phyloP scores from a whole-genome alignment of 2,888 invertebrate species.

The Cheilosia soror region DNA sequence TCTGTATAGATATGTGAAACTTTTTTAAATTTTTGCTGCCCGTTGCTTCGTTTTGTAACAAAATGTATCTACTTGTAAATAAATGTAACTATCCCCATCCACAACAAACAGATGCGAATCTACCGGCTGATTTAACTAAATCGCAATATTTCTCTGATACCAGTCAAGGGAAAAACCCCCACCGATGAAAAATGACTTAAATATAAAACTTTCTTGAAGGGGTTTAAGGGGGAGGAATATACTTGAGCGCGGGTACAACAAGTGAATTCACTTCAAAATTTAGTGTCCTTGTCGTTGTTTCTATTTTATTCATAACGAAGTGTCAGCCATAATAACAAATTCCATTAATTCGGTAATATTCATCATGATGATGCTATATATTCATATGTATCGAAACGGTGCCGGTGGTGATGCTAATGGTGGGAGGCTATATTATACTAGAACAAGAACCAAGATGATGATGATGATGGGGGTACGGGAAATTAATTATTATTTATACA shows the following conservation, averaged over 20 bases:
- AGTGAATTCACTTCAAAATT: constrained; percentile 70
- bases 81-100: neutral
- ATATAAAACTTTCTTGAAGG: constrained; percentile 48
- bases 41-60: no score
- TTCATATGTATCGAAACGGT: constrained; percentile 8
- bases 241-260: constrained; percentile 46
- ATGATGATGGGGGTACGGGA: constrained; percentile 72
- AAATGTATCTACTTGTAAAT: neutral
- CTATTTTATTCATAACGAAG: constrained; percentile 76
- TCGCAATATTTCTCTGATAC: neutral
- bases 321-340: constrained; percentile 77
- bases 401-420: neutral
- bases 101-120: neutral
- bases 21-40: no score
- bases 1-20: no score
- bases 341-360: constrained; percentile 76
- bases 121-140: neutral
- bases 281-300: constrained; percentile 67
- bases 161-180: neutral
- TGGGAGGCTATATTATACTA: neutral
- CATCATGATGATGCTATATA: constrained; percentile 56
- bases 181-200: constrained; percentile 53
- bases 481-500: constrained; percentile 82
- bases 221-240: neutral
- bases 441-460: constrained; percentile 18